Base-by-base conservation (phyloP, 2,888 invertebrate genomes). In the Ephialtes manifestator region DNA sequence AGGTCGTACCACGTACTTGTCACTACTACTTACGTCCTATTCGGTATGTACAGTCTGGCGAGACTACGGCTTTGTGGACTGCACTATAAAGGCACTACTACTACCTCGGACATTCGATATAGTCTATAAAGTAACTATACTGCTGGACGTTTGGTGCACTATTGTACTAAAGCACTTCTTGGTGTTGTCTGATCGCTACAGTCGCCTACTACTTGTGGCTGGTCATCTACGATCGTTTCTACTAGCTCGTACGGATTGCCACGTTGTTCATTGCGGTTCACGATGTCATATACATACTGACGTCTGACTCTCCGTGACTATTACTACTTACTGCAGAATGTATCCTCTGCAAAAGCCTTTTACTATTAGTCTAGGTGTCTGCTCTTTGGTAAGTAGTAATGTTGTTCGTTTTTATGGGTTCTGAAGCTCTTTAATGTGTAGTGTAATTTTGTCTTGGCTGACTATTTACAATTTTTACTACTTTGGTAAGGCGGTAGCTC, bases 221-320 rank as follows among this genome's bases (percentile, higher is more conserved):
- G 67, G 51, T 63, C 20, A 31, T 63, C 74, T 63, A 72, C 55
- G 46, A 3, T 18, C 51, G 7, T 39, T n/a, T 53, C 20, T 43
- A 65, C 65, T 65, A n/a, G 43, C 77, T 18, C 20, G 24, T 28
- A 11, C 31, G 24, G 43, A 1, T 18, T 4, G 18, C 31, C 48
- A 31, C n/a, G 11, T 60, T 74, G 46, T 48, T 15, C 46, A 51
- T 63, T 18, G 53, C 55, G 68, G n/a, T 20, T 60, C 20, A 43
- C 18, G 8, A 13, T 53, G 43, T 55, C 20, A 18, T 72, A 43
- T 43, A 70, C 11, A 4, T 43, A 70, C 11, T 2, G n/a, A 35
- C 43, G 83, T 58, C 83, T 71, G 83, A 83, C 83, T 53, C 18
- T 48, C 28, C 53, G 7, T 28, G 75, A 58, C 80, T 63, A 46